Evolutionary conservation across 2,888 invertebrate species (phyloP).

Genomic region (Lithophane semibrunnea): DNA sequence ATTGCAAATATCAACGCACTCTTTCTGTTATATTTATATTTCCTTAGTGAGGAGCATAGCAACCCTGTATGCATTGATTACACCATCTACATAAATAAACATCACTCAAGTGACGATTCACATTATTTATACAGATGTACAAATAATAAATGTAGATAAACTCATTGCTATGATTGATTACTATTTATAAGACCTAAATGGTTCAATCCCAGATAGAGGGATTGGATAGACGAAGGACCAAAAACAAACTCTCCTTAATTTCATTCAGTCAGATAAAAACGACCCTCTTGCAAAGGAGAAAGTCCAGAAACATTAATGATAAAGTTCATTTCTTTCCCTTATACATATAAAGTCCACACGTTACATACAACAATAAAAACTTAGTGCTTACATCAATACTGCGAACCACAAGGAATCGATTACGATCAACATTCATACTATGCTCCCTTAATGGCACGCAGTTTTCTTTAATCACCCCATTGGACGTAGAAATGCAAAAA

Average conservation of each 20-base stretch:
- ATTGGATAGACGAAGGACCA: not conserved
- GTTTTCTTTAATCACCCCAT: slow-evolving; percentile 27
- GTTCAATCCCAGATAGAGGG: not conserved
- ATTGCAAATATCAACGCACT: not conserved
- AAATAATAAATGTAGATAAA: slow-evolving; percentile 27
- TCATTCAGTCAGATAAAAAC: not conserved
- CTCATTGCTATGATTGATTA: slow-evolving; percentile 16
- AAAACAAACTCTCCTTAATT: not conserved
- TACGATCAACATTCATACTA: slow-evolving; percentile 19
- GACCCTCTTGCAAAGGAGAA: not conserved
- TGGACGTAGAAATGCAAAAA: slow-evolving; percentile 13
- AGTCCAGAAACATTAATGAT: not conserved
- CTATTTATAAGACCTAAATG: not conserved
- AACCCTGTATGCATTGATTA: slow-evolving; percentile 1
- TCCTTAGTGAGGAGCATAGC: not conserved
- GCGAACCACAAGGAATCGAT: slow-evolving; percentile 12
- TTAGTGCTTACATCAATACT: not conserved
- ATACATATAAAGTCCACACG: not conserved
- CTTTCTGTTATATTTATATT: not conserved
- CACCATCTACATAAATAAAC: slow-evolving; percentile 10
- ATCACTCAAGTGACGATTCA: slow-evolving; percentile 5
- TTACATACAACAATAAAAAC: slow-evolving; percentile 5
- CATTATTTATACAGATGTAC: slow-evolving; percentile 37
- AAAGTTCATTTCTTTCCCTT: not conserved
- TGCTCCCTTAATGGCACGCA: slow-evolving; percentile 13